phyloP scores from a whole-genome alignment of 2,797 vertebrate species.

The Neomorphus geoffroyi region DNA sequence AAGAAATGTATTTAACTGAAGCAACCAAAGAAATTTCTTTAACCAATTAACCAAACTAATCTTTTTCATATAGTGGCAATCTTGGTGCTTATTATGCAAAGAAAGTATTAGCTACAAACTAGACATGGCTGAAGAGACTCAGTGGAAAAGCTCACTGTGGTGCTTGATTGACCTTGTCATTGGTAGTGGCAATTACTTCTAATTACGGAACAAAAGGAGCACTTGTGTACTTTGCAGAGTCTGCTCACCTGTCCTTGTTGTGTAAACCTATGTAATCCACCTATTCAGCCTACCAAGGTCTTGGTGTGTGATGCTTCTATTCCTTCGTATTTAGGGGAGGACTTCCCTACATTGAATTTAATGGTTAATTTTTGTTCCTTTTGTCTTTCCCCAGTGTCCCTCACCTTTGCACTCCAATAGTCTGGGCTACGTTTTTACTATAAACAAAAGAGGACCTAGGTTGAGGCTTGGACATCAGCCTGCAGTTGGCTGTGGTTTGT shows the following conservation, averaged over 20 bases:
- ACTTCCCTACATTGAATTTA: neutral
- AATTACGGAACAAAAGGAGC: neutral
- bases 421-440: accelerated
- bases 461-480: neutral
- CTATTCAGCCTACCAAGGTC: neutral
- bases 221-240: neutral
- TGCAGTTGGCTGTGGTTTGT: neutral
- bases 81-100: neutral
- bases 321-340: neutral
- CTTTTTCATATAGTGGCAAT: neutral
- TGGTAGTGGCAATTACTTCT: neutral
- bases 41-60: neutral
- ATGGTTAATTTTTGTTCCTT: neutral
- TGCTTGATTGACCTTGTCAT: neutral
- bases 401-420: neutral
- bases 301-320: neutral
- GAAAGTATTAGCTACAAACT: neutral
- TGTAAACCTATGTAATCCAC: neutral
- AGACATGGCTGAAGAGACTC: neutral
- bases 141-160: neutral
- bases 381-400: neutral
- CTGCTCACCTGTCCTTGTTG: neutral
- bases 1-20: neutral
- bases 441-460: neutral
- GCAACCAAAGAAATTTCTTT: neutral